Evolutionary conservation across 2,888 invertebrate species (phyloP), one percentile per base, ranked within the genome.

Genomic region (Julus scandinavius): DNA sequence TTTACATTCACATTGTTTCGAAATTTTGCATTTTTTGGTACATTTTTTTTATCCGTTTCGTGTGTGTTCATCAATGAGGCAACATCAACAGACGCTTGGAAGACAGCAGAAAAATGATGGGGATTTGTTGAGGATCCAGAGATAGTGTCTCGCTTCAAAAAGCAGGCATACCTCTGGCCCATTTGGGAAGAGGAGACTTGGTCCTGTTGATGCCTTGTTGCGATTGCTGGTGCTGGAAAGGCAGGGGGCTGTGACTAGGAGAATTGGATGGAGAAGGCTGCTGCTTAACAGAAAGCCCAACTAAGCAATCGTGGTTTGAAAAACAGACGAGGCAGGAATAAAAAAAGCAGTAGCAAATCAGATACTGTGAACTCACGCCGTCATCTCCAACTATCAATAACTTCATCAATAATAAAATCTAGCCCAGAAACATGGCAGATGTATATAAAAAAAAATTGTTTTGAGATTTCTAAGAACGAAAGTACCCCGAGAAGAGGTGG

Each of bases 111-210:
- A 20, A 41, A 20, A 20, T 5, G 9, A 20, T 29, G 15, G 40
- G 40, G 5, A 9, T 54, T 17, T 86, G 40, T 13, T 17, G 20
- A 49, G 38, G 50, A 85, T 50, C 63, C 63, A 63, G 63, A 63
- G 63, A 17, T 63, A 17, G n/a, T n/a, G n/a, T 5, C 63, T 63
- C n/a, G 63, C n/a, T n/a, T 63, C 7, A 63, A 63, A 58, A 45
- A 40, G 13, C 29, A 89, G 89, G 90, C 91, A 91, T 94, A 94
- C 94, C 94, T 93, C 94, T 92, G 88, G 94, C 94, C 94, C 94
- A 94, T 91, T 93, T 93, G 88, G 94, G 94, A 90, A 94, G 92
- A 87, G 94, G 91, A 88, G 91, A 91, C 80, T 90, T 89, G 84
- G 90, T 88, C 72, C 91, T 85, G n/a, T 63, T 20, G 29, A 54